Conservation (phyloP, 2,113 vertebrate genomes). For the Fulica atra region DNA sequence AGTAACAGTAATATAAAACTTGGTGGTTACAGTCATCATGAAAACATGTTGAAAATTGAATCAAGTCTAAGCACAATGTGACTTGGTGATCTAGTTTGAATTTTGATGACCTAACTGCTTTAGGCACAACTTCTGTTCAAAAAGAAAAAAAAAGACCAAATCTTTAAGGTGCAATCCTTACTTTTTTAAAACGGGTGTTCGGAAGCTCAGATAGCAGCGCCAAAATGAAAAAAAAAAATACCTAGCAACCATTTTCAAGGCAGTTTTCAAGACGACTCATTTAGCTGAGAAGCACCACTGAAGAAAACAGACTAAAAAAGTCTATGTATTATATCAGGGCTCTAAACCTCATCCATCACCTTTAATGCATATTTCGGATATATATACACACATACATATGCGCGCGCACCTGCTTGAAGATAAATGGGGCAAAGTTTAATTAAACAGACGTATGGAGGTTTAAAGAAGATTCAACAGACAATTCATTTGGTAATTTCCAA, state of each 20-base stretch:
- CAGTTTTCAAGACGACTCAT: constrained; percentile 71
- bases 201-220: background rate
- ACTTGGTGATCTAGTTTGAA: constrained; percentile 58
- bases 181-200: background rate
- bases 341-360: constrained; percentile 69
- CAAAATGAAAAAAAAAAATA: constrained; percentile 14
- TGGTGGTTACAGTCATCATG: constrained; percentile 52
- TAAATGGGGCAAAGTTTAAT: constrained; percentile 57
- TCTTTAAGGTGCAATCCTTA: constrained; percentile 36
- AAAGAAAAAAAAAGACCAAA: background rate
- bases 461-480: constrained; percentile 68
- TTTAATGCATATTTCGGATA: constrained; percentile 70
- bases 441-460: constrained; percentile 53
- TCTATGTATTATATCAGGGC: constrained; percentile 44
- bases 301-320: constrained; percentile 64
- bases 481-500: constrained; percentile 67
- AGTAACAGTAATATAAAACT: constrained; percentile 44
- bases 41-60: constrained; percentile 73
- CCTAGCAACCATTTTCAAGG: constrained; percentile 66
- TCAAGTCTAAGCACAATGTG: constrained; percentile 57
- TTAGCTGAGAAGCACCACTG: constrained; percentile 65
- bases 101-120: constrained; percentile 42
- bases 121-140: constrained; percentile 4
- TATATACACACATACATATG: background rate
- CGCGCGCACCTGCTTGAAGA: constrained; percentile 67